Percentiles rank a stretch among this genome's conserved stretches.
phyloP scores from a whole-genome alignment of 1,140 invertebrate species.

The Nomia melanderi region DNA sequence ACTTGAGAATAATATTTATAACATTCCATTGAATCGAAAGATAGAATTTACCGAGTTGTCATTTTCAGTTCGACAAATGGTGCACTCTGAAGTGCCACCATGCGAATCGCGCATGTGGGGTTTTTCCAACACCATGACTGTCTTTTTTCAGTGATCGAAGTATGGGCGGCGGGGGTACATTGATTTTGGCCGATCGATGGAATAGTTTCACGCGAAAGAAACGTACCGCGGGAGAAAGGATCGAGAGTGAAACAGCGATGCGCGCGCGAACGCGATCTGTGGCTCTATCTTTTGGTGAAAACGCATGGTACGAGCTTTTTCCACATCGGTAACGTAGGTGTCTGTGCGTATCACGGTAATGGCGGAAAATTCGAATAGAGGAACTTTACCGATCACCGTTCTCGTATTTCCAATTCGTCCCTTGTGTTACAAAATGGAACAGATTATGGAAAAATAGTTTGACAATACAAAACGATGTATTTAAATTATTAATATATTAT shows the following conservation, averaged over 20 bases:
- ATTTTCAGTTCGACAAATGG: too few species aligned
- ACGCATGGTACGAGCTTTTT: slow-evolving; percentile 48
- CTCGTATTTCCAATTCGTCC: too few species aligned
- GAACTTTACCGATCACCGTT: neutral
- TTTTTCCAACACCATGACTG: neutral
- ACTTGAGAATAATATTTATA: too few species aligned
- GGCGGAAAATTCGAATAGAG: slow-evolving; percentile 41
- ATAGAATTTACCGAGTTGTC: too few species aligned
- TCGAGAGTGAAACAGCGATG: neutral
- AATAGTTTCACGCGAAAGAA: neutral
- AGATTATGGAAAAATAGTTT: neutral
- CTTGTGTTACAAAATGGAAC: neutral
- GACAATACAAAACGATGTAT: neutral
- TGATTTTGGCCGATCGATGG: neutral
- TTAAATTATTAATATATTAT: too few species aligned
- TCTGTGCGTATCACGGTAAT: slow-evolving; percentile 8
- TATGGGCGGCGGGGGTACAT: too few species aligned
- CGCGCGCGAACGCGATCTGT: slow-evolving; percentile 55
- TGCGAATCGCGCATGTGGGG: neutral
- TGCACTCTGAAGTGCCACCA: too few species aligned
- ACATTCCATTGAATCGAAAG: too few species aligned
- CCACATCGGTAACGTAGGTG: slow-evolving; percentile 66
- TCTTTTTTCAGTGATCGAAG: neutral
- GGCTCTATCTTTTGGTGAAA: slow-evolving; percentile 75
- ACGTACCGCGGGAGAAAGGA: neutral